These are phyloP conservation scores for Drosophila ezoana DNA, from an alignment of 2,888 invertebrate species.

Conservation along the genomic window DNA sequence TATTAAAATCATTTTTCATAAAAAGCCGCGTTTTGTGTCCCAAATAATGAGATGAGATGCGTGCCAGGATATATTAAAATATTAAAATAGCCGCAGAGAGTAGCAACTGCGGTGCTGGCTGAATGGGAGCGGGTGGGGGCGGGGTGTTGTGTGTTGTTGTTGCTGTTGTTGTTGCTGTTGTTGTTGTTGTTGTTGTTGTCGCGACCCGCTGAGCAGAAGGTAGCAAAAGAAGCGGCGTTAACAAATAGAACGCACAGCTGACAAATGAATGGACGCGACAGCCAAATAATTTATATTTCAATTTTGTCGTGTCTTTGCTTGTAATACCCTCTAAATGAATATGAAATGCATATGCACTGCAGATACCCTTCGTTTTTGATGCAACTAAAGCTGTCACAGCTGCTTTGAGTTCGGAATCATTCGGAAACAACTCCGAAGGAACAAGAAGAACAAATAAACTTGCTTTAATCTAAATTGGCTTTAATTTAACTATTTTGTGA, in stretches of 20 bases:
- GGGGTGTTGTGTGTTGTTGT: neutral
- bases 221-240: conserved; percentile 15
- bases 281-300: conserved; percentile 49
- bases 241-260: conserved; percentile 43
- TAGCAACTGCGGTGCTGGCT: neutral
- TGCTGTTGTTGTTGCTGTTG: neutral
- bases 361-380: too few relatives aligned
- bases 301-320: conserved; percentile 17
- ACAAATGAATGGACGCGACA: conserved; percentile 64
- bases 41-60: conserved; percentile 67
- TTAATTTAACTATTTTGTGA: too few relatives aligned
- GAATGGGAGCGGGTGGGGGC: neutral
- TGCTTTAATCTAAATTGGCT: too few relatives aligned
- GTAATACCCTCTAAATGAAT: neutral
- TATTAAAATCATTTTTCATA: conserved; percentile 71
- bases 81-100: conserved; percentile 54
- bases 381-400: too few relatives aligned
- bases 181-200: too few relatives aligned
- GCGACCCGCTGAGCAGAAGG: neutral
- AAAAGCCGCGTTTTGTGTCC: conserved; percentile 42
- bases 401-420: too few relatives aligned
- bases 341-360: too few relatives aligned
- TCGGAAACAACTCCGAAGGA: too few relatives aligned
- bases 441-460: too few relatives aligned
- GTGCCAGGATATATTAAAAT: conserved; percentile 71